Conservation (phyloP, 2,113 vertebrate genomes). For the Zeus faber region DNA sequence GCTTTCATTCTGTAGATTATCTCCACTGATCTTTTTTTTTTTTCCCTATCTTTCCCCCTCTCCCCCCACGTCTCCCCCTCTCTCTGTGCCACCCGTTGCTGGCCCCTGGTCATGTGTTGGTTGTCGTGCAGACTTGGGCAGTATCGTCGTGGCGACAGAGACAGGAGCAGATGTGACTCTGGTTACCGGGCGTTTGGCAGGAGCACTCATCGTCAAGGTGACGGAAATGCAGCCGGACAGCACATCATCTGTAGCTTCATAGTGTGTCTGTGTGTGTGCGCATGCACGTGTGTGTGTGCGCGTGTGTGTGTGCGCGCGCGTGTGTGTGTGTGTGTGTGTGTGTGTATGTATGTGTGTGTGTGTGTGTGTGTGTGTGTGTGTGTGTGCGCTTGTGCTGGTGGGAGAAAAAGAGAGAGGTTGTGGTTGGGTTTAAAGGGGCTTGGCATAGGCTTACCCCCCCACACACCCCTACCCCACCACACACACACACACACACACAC, state of each 20-base stretch:
- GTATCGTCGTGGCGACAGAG: slow-evolving; percentile 67
- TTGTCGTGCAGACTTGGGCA: slow-evolving; percentile 68
- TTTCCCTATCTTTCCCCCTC: not conserved
- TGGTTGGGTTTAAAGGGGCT: slow-evolving; percentile 22
- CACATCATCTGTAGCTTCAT: slow-evolving; percentile 71
- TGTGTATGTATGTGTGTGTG: slow-evolving; percentile 19
- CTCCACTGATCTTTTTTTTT: not conserved
- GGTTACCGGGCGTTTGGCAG: slow-evolving; percentile 76
- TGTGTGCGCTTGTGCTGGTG: not conserved
- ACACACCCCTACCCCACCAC: slow-evolving; percentile 45
- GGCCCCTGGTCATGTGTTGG: slow-evolving; percentile 66
- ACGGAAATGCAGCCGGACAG: slow-evolving; percentile 69
- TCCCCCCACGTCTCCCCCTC: slow-evolving; percentile 5
- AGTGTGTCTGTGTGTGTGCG: slow-evolving; percentile 24
- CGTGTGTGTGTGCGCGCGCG: slow-evolving; percentile 8
- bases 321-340: slow-evolving; percentile 1
- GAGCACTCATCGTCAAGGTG: slow-evolving; percentile 73
- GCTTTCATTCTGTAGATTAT: not conserved
- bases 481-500: slow-evolving; percentile 14
- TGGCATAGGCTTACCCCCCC: slow-evolving; percentile 62
- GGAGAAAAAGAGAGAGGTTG: not conserved
- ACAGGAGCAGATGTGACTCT: slow-evolving; percentile 77
- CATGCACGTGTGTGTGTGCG: slow-evolving; percentile 9
- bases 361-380: slow-evolving; percentile 17
- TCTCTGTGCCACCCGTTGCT: slow-evolving; percentile 53